Base-by-base conservation (phyloP, 1,140 invertebrate species). In the Stegodyphus mimosarum region DNA sequence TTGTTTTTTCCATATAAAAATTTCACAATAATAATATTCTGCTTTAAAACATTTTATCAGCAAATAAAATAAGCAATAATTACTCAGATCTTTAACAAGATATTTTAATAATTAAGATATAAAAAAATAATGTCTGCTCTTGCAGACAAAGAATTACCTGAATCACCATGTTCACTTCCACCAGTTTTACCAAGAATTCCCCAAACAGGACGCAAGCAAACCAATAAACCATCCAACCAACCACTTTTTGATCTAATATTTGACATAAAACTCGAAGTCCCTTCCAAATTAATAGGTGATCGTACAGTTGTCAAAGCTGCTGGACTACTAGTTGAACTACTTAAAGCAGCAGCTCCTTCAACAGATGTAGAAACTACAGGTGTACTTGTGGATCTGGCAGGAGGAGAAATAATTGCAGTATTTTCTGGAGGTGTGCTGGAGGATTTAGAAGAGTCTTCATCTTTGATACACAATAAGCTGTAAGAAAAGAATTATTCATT, bases 161-260 rank as follows among this genome's bases (percentile, higher is more conserved):
- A 88, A 75, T 90, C 89, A 90, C 94, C 95, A 87, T 94, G 92
- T 90, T 95, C 94, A 88, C 93, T 92, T 10, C 92, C 91, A 74
- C 92, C 91, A 50, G 94, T 93, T 90, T 96, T 97, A 48, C 95
- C 95, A 49, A 97, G 94, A 86, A 97, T 95, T 18, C 93, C 95
- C 91, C 95, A 93, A 6, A 97, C 94, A 0, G 96, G 96, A 87
- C 95, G 92, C 88, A 98, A 93, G 89, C 96, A 98, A 5, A 95
- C 96, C 75, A 96, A 92, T 67, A 97, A 92, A 0, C 95, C 95
- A 87, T 95, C 95, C 87, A 96, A 94, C 94, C 95, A 96, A 55
- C 93, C 63, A 69, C 60, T 84, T 55, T 84, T 86, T 13, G 52
- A 48, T 78, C 83, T 50, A 4, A 53, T 50, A 52, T 86, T 53